Evolutionary conservation across 2,797 vertebrate species (phyloP).

Genomic region (Tachyglossus aculeatus): DNA sequence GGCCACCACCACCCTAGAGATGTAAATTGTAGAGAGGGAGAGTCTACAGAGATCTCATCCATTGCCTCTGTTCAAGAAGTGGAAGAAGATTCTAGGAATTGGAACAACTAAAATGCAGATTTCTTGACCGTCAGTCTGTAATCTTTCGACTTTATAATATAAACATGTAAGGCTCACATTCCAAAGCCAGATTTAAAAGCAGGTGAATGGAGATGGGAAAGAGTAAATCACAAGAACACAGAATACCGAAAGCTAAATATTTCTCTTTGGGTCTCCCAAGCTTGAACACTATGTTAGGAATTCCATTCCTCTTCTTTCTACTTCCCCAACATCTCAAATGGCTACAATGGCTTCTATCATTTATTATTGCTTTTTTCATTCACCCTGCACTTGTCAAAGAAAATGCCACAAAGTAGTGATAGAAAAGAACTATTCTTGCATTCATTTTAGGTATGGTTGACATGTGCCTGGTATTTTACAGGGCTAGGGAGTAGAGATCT

Average conservation of each 20-base stretch:
- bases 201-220: neutral
- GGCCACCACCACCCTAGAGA: too few species aligned
- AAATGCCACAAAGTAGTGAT: neutral
- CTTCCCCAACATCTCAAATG: too few species aligned
- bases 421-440: neutral
- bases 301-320: neutral
- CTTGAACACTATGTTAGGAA: neutral
- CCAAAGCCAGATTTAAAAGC: conserved; percentile 8
- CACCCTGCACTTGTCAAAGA: neutral
- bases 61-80: too few species aligned
- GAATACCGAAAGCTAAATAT: neutral
- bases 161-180: conserved; percentile 17
- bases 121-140: conserved; percentile 10
- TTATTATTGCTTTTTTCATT: neutral
- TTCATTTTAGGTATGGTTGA: neutral
- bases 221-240: conserved; percentile 25
- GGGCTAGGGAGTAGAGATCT: neutral
- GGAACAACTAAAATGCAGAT: neutral
- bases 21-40: neutral
- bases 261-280: neutral
- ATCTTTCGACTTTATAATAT: neutral
- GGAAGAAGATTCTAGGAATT: neutral
- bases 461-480: neutral
- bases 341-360: neutral
- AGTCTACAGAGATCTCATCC: neutral